phyloP scores from a whole-genome alignment of 2,888 invertebrate species.

The Aleiodes leptofemur region DNA sequence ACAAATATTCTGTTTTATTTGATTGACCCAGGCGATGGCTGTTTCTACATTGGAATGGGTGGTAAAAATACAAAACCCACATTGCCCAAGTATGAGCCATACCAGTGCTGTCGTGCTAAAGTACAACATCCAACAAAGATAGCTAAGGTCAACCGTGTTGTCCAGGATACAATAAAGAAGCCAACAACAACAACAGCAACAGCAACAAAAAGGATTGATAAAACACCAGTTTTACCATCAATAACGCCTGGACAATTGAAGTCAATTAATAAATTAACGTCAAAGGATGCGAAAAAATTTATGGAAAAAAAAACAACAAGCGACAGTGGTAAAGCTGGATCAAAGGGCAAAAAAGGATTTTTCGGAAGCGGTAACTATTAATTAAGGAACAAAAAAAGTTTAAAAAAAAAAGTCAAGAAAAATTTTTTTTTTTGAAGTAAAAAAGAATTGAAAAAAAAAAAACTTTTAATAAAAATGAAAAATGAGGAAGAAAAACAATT shows the following conservation, averaged over 20 bases:
- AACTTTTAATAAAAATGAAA: slow-evolving; percentile 38
- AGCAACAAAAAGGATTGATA: slow-evolving; percentile 56
- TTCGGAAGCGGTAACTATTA: slow-evolving; percentile 88
- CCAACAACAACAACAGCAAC: slow-evolving; percentile 41
- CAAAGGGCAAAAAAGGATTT: slow-evolving; percentile 87
- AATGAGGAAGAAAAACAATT: slow-evolving; percentile 53
- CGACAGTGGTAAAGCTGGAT: slow-evolving; percentile 74
- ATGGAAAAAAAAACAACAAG: slow-evolving; percentile 57
- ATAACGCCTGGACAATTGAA: slow-evolving; percentile 64
- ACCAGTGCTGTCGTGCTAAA: slow-evolving; percentile 94
- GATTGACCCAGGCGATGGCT: slow-evolving; percentile 96
- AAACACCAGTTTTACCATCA: slow-evolving; percentile 62
- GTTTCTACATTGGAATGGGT: slow-evolving; percentile 97
- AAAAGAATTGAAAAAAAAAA: slow-evolving; percentile 27
- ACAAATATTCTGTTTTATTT: slow-evolving; percentile 79
- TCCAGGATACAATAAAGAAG: slow-evolving; percentile 57
- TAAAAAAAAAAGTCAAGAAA: slow-evolving; percentile 15
- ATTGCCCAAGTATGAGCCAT: slow-evolving; percentile 88
- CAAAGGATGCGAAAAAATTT: slow-evolving; percentile 74
- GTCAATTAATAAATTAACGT: slow-evolving; percentile 74
- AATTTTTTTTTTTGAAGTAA: too few relatives aligned
- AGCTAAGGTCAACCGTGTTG: slow-evolving; percentile 81
- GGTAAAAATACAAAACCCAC: slow-evolving; percentile 87
- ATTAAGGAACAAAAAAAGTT: slow-evolving; percentile 32
- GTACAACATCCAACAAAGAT: slow-evolving; percentile 87